Evolutionary conservation across 2,888 invertebrate species (phyloP), one percentile per base, ranked within the genome.

Genomic region (Drepanosiphum platanoidis): DNA sequence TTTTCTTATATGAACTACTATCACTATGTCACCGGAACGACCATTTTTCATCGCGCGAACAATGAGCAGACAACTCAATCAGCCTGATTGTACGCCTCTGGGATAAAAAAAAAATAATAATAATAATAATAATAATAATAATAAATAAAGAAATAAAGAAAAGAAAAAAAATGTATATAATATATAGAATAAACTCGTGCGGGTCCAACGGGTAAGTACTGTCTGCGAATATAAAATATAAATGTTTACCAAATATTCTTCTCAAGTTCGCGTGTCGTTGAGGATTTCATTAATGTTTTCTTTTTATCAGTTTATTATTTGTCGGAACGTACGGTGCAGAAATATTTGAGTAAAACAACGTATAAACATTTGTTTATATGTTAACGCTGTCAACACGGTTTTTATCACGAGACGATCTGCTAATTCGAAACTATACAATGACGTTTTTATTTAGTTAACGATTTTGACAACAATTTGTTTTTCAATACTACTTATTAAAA

Each of bases 11-110:
- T 77, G 64, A 82, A 82, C 82, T 75, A 84, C 84, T 84, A 84
- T 84, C 84, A 84, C 84, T 77, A 52, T 84, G 84, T 84, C 84
- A 84, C 84, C 84, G 75, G 52, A 77, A 84, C 84, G 75, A 84
- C 84, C 84, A 84, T 84, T 84, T 84, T 84, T 84, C 84, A 84
- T 84, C 84, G 77, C 36, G 84, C 75, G 68, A 84, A 84, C 84
- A 84, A 84, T 84, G 84, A 77, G 84, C 77, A 84, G 84, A 84
- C 84, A 84, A 84, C 84, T 84, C 84, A 84, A 84, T 84, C 84
- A 84, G 84, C 77, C 68, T 84, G 84, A 84, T 84, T 84, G 84
- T 84, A 83, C 83, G 66, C 64, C 75, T 75, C 52, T 66, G 66
- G 83, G 46, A 61, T 46, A 80, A 80, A 68, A 68, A 80, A 61